Evolutionary conservation across 2,113 vertebrate genomes (phyloP), one percentile per base, ranked within the genome.

Genomic region (Leptodactylus fuscus): DNA sequence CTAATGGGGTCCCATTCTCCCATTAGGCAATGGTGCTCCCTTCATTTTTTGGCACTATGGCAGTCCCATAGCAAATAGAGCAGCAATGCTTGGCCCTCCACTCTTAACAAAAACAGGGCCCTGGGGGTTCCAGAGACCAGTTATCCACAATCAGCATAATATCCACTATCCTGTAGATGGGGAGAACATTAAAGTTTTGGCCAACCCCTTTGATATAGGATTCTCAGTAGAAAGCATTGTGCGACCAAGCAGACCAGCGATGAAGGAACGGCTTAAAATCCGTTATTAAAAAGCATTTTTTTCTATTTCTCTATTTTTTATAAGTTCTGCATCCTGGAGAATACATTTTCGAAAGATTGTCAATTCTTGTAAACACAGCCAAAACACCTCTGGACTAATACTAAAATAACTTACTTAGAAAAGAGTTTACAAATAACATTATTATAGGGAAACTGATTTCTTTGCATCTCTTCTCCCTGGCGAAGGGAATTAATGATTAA

Each of bases 401-500:
- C n/a, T 73, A 12, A n/a, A 44, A 73, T 73, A 73, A 44, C 38
- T 18, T 11, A 44, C 22, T 73, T 5, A 0, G 6, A 46, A 46
- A 46, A 48, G 38, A 27, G 18, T 11, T 73, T 44, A 44, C 3
- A 24, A 73, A 48, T 13, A 74, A 74, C 11, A 46, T 27, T 20
- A n/a, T 15, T 32, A 38, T 24, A 55, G 53, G 15, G 32, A 80
- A 41, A 41, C 13, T 8, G 34, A 62, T 27, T 60, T 15, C n/a
- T 80, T 16, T 44, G n/a, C 53, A 22, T 41, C 81, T 58, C 24
- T 13, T n/a, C 24, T 44, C 32, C n/a, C 32, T 36, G 38, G 81
- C 16, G 41, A 71, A 24, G 48, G 22, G 44, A 65, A 29, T 67
- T 81, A 81, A 81, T 65, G 38, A 82, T 70, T 65, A 38, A 55